phyloP scores from a whole-genome alignment of 1,140 invertebrate genomes.

The Zaprionus davidi region DNA sequence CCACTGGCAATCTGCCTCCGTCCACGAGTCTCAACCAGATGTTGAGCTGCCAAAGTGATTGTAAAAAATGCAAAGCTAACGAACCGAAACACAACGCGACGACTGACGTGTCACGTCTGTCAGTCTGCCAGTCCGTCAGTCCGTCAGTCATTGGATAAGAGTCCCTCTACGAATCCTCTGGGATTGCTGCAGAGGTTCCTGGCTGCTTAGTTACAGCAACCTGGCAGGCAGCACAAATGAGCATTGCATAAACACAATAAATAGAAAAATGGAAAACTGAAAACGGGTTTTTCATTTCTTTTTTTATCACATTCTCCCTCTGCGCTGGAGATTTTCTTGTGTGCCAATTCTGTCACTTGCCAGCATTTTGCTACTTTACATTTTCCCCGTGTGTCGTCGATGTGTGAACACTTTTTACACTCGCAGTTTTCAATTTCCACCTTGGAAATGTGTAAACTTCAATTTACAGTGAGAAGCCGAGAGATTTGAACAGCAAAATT shows the following conservation, averaged over 20 bases:
- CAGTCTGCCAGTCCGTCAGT: constrained; percentile 29
- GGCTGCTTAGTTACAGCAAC: constrained; percentile 40
- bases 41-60: constrained; percentile 69
- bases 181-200: background rate
- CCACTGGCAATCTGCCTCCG: background rate
- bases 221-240: constrained; percentile 59
- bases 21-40: constrained; percentile 11
- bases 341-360: constrained; percentile 44
- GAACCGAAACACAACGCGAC: constrained; percentile 79
- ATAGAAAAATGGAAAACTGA: constrained; percentile 25
- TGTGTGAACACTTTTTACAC: constrained; percentile 68
- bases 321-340: constrained; percentile 24
- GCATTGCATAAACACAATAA: constrained; percentile 65
- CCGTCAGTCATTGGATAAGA: constrained; percentile 8
- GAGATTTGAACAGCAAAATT: constrained; percentile 57
- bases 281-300: constrained; percentile 11
- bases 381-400: constrained; percentile 47
- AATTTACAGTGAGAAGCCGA: constrained; percentile 58
- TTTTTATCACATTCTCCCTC: background rate
- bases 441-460: constrained; percentile 74
- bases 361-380: constrained; percentile 70
- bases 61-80: constrained; percentile 82
- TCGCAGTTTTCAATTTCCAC: constrained; percentile 78
- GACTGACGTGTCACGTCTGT: constrained; percentile 65
- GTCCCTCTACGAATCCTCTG: background rate